Evolutionary conservation across 2,888 invertebrate genomes (phyloP), one percentile per base, ranked within the genome.

Genomic region (Criorhina ranunculi): DNA sequence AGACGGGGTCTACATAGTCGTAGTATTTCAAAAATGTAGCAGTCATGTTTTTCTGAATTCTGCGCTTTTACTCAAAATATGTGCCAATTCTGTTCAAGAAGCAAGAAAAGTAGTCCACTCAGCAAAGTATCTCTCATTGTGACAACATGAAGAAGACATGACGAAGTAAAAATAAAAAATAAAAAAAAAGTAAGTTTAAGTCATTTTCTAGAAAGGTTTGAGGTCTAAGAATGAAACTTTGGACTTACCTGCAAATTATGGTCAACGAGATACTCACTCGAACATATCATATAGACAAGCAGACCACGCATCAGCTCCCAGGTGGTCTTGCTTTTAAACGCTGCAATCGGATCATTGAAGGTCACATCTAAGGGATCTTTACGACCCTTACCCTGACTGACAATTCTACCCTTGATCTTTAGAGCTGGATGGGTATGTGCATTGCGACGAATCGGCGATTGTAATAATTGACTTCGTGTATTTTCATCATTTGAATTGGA

Each of bases 311-410:
- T 90, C 88, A 99, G 94, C 93, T 99, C 98, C 93, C 94, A 95
- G 88, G 96, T 98, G 88, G 97, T 97, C 93, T 99, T 99, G 93
- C 98, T 98, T 92, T 97, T 97, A 93, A 98, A 99, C 29, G 98
- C 96, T 88, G 98, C 97, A 89, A 95, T 93, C 29, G 97, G 95
- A 93, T 98, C 96, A 92, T 95, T 95, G 93, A 99, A 99, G 88
- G 94, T 94, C 87, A 96, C 94, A 92, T 98, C 98, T 88, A 98
- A 93, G 2, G 95, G 95, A 92, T 97, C 97, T n/a, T n/a, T n/a
- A n/a, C n/a, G n/a, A n/a, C n/a, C n/a, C n/a, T n/a, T n/a, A n/a
- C n/a, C n/a, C n/a, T n/a, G n/a, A n/a, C n/a, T n/a, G n/a, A n/a
- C n/a, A n/a, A n/a, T n/a, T n/a, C n/a, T n/a, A n/a, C 88, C 87